Conservation (phyloP, 2,797 vertebrate genomes). For the Mergus octosetaceus region DNA sequence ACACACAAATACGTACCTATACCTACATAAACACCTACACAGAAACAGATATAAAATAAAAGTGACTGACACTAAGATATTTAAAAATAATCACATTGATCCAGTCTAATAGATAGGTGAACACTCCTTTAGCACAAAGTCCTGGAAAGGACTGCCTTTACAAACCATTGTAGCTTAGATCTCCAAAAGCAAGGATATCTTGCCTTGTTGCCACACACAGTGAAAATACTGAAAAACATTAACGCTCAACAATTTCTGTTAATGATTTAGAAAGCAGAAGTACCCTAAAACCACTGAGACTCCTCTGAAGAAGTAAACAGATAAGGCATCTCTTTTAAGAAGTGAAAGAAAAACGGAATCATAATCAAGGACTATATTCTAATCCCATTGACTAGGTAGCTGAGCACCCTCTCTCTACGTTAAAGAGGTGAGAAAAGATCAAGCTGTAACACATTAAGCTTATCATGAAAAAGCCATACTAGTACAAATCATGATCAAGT, state of each 20-base stretch:
- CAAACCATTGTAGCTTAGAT: neutral
- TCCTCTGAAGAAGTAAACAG: neutral
- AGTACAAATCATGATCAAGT: slow-evolving; percentile 72
- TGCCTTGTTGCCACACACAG: neutral
- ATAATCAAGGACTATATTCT: neutral
- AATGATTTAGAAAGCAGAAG: slow-evolving; percentile 5
- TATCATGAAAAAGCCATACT: slow-evolving; percentile 41
- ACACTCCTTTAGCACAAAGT: neutral
- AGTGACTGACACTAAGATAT: slow-evolving; percentile 13
- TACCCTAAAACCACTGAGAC: neutral
- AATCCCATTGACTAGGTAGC: neutral
- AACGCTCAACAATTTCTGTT: fast-evolving
- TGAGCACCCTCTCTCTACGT: neutral
- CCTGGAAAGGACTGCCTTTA: neutral
- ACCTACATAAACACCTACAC: neutral
- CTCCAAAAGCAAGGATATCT: neutral
- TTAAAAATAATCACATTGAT: slow-evolving; percentile 56
- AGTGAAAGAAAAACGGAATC: neutral
- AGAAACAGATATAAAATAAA: slow-evolving; percentile 5
- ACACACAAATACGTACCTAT: neutral
- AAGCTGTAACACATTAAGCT: slow-evolving; percentile 48
- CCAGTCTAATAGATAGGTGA: slow-evolving; percentile 12
- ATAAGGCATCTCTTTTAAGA: neutral
- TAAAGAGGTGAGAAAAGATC: slow-evolving; percentile 35
- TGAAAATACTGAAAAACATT: neutral